Base-by-base conservation (phyloP, 2,113 vertebrate genomes). In the Trichechus manatus region DNA sequence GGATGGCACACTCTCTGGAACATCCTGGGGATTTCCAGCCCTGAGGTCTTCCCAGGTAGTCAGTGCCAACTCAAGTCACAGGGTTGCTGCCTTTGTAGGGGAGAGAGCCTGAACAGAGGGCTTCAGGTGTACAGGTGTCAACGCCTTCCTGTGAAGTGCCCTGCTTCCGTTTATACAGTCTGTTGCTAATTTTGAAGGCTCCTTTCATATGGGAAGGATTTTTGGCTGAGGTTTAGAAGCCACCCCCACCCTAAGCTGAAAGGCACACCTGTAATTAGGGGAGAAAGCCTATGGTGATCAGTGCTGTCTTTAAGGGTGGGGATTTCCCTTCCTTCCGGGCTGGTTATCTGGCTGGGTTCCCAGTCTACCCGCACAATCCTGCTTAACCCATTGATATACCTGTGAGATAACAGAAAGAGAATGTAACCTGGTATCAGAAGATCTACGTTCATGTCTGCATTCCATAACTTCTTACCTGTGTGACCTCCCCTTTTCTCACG, bases 261-360 rank as follows among this genome's bases (percentile, higher is more conserved):
- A 96, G 90, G 74, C 92, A 98, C 31, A 72, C 74, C 85, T 93
- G 27, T 94, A 97, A 96, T 97, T 97, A 97, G 79, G 47, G 42
- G 19, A 53, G 64, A 83, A 59, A 83, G 72, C 82, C 82, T 72
- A 44, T 31, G 39, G 81, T 56, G 53, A 86, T 97, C 53, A 63
- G 61, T 44, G 61, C 29, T 88, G 23, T 75, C 50, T 92, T 93
- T 87, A 42, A 20, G 36, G 87, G 63, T 83, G 87, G 97, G 91
- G 39, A 96, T 97, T 97, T 95, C 92, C 84, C 87, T 93, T 17
- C 80, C 53, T 93, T 92, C 72, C 0, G 1, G 78, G 66, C 50
- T 95, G 77, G 80, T 90, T 90, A 83, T 63, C 74, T 97, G 96
- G 91, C 89, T 96, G 66, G 42, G 82, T 85, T 95, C 95, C 86